Evolutionary conservation across 2,797 vertebrate species (phyloP), one percentile per base, ranked within the genome.

Genomic region (Sardinella longiceps): DNA sequence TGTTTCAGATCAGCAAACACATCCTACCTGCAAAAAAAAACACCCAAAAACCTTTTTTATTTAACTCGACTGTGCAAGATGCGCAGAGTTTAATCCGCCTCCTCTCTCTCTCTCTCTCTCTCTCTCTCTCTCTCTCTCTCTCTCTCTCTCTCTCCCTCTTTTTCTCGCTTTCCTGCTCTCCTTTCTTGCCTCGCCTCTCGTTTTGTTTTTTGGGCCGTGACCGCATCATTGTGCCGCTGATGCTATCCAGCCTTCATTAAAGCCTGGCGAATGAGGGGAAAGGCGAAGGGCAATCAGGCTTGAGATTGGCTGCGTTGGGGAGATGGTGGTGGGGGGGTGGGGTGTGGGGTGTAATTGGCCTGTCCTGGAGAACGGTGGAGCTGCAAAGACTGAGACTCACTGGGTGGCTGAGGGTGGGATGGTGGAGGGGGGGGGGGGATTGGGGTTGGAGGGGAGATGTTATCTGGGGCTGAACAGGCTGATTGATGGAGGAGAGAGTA

Each of bases 221-320:
- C 58, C 80, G 43, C 51, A 82, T 85, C 81, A 74, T 88, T 85
- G 80, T 87, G 56, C 87, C 33, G 81, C 66, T 82, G 63, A 28
- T 28, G 25, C 25, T 53, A 84, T 77, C 80, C 33, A 85, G 48
- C 63, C 81, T 87, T 88, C 85, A 86, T 81, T 66, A 86, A 85
- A 30, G 9, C 25, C 84, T 86, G 83, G 84, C 80, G 18, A 66
- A 66, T 15, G 60, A 11, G 60, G 60, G 58, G 39, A 56, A 51
- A 28, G 80, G 82, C 23, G 28, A 81, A 84, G 58, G 50, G 23
- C 58, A 85, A 80, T 82, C 70, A 86, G 70, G 80, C 80, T 80
- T 87, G 77, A 85, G 60, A 87, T 83, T 5, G 51, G 86, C 82
- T 82, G 82, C 81, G 85, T 37, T 85, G 86, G 81, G 82, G 63